Evolutionary conservation across 2,113 vertebrate species (phyloP).

Genomic region (Callipepla californica): DNA sequence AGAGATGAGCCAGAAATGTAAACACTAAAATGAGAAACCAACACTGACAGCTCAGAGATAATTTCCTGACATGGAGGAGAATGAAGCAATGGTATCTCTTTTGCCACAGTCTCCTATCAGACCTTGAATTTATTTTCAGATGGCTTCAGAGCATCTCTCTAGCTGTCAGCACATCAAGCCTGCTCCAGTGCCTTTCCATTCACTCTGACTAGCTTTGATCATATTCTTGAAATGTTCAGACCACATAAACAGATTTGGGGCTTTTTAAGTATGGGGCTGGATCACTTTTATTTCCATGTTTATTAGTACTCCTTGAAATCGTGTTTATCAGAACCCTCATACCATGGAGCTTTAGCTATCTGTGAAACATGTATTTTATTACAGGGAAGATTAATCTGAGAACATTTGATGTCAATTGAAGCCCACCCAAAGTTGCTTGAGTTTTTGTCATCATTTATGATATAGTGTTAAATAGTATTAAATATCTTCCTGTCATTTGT

Average conservation of each 20-base stretch:
- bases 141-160: slow-evolving; percentile 44
- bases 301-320: neutral
- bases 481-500: slow-evolving; percentile 56
- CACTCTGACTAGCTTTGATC: slow-evolving; percentile 10
- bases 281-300: slow-evolving; percentile 4
- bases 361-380: slow-evolving; percentile 42
- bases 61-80: slow-evolving; percentile 54
- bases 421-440: slow-evolving; percentile 32
- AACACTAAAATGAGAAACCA: neutral
- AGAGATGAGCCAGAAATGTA: slow-evolving; percentile 52
- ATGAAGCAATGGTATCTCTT: slow-evolving; percentile 46
- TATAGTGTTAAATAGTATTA: slow-evolving; percentile 57
- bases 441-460: slow-evolving; percentile 55
- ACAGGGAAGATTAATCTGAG: slow-evolving; percentile 19
- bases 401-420: slow-evolving; percentile 65
- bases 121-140: slow-evolving; percentile 57
- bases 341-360: neutral
- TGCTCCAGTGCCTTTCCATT: slow-evolving; percentile 34
- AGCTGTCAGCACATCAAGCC: slow-evolving; percentile 33
- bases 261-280: neutral
- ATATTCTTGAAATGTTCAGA: slow-evolving; percentile 10
- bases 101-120: slow-evolving; percentile 32
- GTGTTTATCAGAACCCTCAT: neutral
- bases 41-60: slow-evolving; percentile 44
- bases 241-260: neutral